Percentiles rank a stretch among this genome's conserved stretches.
These are phyloP conservation scores for Ovis canadensis DNA, from an alignment of 2,113 vertebrate genomes.

Conservation along the genomic window DNA sequence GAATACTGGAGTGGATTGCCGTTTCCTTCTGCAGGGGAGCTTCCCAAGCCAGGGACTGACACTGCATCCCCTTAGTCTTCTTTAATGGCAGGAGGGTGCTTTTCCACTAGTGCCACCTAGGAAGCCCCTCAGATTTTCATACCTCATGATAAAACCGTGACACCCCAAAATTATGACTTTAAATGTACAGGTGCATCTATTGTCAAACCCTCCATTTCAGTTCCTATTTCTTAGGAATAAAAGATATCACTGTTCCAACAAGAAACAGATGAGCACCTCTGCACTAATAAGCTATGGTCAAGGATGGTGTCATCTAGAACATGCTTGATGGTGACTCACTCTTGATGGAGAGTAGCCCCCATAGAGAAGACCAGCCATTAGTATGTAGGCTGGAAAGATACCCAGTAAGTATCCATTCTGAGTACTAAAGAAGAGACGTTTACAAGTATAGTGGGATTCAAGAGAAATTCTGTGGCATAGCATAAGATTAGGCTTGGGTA, in stretches of 20 bases:
- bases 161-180: neutral
- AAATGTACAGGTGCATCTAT: neutral
- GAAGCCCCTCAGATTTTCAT: neutral
- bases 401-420: accelerated
- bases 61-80: neutral
- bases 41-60: neutral
- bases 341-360: neutral
- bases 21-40: neutral
- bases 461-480: neutral
- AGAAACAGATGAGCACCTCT: neutral
- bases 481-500: neutral
- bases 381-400: neutral
- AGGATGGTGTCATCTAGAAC: neutral
- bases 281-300: neutral
- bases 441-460: neutral
- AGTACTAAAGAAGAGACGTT: neutral
- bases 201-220: neutral
- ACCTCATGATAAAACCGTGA: neutral
- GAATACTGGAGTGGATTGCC: neutral
- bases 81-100: neutral
- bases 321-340: neutral
- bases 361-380: neutral
- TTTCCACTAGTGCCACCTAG: neutral
- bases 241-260: neutral
- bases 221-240: neutral